A percentile compares a stretch with the other conserved stretches of the same genome.
These are phyloP conservation scores for Choloepus hoffmanni DNA, from an alignment of 2,113 vertebrate genomes.

Conservation along the genomic window DNA sequence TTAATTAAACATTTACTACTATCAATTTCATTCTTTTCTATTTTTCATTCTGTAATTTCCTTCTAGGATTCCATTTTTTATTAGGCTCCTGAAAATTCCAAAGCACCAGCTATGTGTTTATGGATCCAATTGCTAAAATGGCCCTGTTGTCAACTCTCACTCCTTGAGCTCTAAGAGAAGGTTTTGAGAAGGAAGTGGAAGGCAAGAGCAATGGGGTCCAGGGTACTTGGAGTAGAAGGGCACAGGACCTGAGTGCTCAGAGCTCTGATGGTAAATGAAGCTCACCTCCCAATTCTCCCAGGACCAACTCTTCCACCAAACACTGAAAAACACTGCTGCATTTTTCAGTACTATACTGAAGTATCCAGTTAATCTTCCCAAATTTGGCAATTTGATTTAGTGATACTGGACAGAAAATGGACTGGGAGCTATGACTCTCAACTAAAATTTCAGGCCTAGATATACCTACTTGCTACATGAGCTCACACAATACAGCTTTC, in stretches of 20 bases:
- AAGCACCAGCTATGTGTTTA: background rate
- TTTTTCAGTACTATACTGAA: background rate
- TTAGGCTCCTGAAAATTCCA: background rate
- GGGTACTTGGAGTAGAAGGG: background rate
- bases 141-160: background rate
- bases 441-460: background rate
- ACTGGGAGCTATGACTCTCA: background rate
- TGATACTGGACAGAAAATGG: background rate
- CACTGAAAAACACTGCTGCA: background rate
- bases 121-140: background rate
- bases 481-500: background rate
- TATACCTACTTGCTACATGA: background rate
- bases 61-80: background rate
- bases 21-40: background rate
- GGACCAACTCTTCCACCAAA: background rate
- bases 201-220: background rate
- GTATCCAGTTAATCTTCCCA: background rate
- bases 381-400: background rate
- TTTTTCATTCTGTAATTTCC: slow-evolving; percentile 36
- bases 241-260: background rate
- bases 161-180: background rate
- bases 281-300: background rate
- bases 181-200: background rate
- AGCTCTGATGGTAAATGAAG: background rate
- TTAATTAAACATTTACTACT: background rate